These are phyloP conservation scores for Metridium senile DNA, from an alignment of 92 coral and sea anemone species.

Conservation along the genomic window DNA sequence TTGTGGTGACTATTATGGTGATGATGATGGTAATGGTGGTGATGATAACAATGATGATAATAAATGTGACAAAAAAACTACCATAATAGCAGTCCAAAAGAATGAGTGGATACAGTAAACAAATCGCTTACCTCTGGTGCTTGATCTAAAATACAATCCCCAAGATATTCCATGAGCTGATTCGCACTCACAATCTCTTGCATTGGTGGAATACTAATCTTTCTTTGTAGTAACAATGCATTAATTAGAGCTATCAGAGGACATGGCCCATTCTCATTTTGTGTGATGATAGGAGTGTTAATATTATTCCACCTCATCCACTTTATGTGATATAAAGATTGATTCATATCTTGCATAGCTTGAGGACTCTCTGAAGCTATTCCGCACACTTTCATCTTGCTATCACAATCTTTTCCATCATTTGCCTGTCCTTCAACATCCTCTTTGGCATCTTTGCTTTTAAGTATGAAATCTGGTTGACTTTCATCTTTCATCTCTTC, in stretches of 20 bases:
- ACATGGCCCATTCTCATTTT: slow-evolving; percentile 98
- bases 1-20: too few relatives aligned
- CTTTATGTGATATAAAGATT: slow-evolving; percentile 85
- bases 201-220: slow-evolving; percentile 72
- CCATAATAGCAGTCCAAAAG: too few relatives aligned
- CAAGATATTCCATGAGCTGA: slow-evolving; percentile 96
- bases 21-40: too few relatives aligned
- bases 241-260: slow-evolving; percentile 93
- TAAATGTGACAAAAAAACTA: too few relatives aligned
- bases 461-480: neutral
- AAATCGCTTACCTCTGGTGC: slow-evolving; percentile 89
- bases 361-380: slow-evolving; percentile 12
- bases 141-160: slow-evolving; percentile 85
- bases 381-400: too few relatives aligned
- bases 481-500: neutral
- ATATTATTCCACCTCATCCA: slow-evolving; percentile 94
- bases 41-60: too few relatives aligned
- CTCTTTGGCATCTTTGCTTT: slow-evolving; percentile 1
- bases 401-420: neutral
- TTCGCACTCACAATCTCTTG: slow-evolving; percentile 88
- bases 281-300: slow-evolving; percentile 90
- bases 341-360: slow-evolving; percentile 26
- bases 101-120: too few relatives aligned
- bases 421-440: neutral
- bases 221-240: slow-evolving; percentile 76